Evolutionary conservation across 2,797 vertebrate species (phyloP), one percentile per base, ranked within the genome.

Genomic region (Sebastes wilsoni): DNA sequence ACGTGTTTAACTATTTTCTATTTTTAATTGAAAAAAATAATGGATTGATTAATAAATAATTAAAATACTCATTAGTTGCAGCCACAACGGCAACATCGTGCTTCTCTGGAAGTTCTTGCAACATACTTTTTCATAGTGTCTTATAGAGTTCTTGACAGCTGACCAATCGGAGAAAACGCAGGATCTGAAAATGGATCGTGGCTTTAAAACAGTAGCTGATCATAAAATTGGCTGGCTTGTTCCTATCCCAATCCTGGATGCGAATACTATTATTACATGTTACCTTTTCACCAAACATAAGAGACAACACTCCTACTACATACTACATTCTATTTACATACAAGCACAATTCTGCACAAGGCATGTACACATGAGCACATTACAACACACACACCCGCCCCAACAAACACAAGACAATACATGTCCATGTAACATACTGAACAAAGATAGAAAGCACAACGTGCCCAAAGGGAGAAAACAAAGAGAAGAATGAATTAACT

Each of bases 401-500:
- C 60, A 77, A 56, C 8, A 73, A 18, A 61, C 84, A 80, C 69
- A 23, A 4, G 66, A 27, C 42, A 79, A 72, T 30, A 74, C 25
- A 69, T 55, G 36, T 79, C 3, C 23, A 59, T 28, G 25, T 16
- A 64, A 66, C 60, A 71, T 6, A 20, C 30, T 6, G n/a, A 67
- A 69, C 30, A 75, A 56, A 67, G 14, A 64, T 2, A 54, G 4
- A 72, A 7, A 34, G 20, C 22, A 72, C 4, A 32, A 34, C 73
- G 22, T 54, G 62, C 67, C 62, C 32, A 75, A 71, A 54, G 75
- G 38, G 36, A 65, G 8, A 72, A 6, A 32, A 70, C 20, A 72
- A 85, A 67, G 8, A 72, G 6, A 32, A 60, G 22, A 72, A 85
- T 60, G 72, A 60, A 77, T 83, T 16, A 75, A 74, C 3, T 78